Base-by-base conservation (phyloP, 2,797 vertebrate species). In the Lates japonicus region DNA sequence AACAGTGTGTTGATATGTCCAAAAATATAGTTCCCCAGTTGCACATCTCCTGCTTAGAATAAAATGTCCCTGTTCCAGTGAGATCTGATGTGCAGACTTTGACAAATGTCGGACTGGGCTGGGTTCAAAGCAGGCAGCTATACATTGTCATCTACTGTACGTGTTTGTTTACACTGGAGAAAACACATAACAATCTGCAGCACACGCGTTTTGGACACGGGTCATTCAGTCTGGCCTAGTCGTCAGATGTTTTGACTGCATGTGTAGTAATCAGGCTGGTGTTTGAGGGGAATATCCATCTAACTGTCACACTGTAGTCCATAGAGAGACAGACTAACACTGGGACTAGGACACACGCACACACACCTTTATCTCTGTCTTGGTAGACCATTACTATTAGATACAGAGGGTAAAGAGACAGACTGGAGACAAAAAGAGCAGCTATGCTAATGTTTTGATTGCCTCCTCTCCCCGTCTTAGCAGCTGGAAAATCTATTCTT, bases 361-460 rank as follows among this genome's bases (percentile, higher is more conserved):
- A 70, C 31, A 69, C 59, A 74, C 86, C 83, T 91, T n/a, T 87
- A 87, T 93, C 88, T n/a, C n/a, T 83, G 81, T 88, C 92, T n/a
- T 91, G 84, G 89, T 95, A 95, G 93, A 94, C 92, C 89, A 93
- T n/a, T 94, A 77, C 93, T 95, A 94, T 95, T n/a, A n/a, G 92
- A 95, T 92, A 83, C 90, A 88, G 86, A 87, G 92, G 92, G 93
- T n/a, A n/a, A n/a, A n/a, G 88, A 92, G 89, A 90, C 88, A 87
- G 87, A 90, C 92, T 78, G 90, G 86, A 92, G 92, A 95, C 93
- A 95, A 93, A n/a, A n/a, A 94, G 88, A 91, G n/a, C 86, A 84
- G 87, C 91, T 92, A 94, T 95, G 92, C 92, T 94, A 94, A 94
- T 93, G 86, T 78, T 94, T 94, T 94, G 91, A 95, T 95, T 94